Evolutionary conservation across 2,113 vertebrate genomes (phyloP).

Genomic region (Atractosteus spatula): DNA sequence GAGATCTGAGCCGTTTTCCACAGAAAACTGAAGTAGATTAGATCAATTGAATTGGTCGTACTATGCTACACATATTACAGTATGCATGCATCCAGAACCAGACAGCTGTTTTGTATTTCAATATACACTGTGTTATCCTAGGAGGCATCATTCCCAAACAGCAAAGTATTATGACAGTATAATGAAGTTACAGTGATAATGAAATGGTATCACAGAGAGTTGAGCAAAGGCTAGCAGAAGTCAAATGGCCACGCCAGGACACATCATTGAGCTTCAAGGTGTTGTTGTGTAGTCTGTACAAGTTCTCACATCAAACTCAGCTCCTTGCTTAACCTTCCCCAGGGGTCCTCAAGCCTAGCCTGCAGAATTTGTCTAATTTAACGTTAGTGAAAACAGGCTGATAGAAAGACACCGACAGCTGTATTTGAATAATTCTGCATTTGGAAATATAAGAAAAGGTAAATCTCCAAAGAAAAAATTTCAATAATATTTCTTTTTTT

Average conservation of each 20-base stretch:
- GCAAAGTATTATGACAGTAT: no score
- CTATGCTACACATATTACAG: no score
- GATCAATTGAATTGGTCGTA: no score
- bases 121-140: no score
- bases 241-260: constrained; percentile 29
- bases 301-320: constrained; percentile 33
- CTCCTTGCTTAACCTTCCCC: constrained; percentile 29
- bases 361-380: constrained; percentile 35
- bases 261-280: constrained; percentile 45
- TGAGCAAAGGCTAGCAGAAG: constrained; percentile 24
- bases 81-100: no score
- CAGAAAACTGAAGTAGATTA: no score
- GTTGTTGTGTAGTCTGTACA: constrained; percentile 43
- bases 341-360: constrained; percentile 38
- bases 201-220: constrained; percentile 22
- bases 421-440: constrained; percentile 68
- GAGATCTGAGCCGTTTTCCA: no score
- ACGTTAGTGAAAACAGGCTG: constrained; percentile 33
- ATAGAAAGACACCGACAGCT: constrained; percentile 38
- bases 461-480: constrained; percentile 41
- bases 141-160: no score
- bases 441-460: constrained; percentile 55
- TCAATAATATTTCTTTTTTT: constrained; percentile 29
- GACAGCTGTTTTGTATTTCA: no score
- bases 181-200: not conserved